Evolutionary conservation across 1,140 invertebrate species (phyloP).

Genomic region (Panonychus citri): DNA sequence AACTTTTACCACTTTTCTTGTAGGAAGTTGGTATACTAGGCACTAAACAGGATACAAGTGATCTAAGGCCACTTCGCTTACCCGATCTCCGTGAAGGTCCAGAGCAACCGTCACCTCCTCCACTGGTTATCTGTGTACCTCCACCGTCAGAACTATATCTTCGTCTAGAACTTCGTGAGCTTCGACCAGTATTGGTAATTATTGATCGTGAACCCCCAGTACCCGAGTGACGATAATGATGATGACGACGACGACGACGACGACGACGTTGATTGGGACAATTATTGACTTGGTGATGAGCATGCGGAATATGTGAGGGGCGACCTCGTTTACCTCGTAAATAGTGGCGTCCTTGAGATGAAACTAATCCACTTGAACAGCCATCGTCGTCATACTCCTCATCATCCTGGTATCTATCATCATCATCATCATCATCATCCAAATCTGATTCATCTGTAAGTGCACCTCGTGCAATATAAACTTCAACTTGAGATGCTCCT

Average conservation of each 20-base stretch:
- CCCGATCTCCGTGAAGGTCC: not conserved
- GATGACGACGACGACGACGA: not conserved
- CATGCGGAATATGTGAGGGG: not conserved
- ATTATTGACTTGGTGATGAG: too few relatives aligned
- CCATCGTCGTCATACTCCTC: not conserved
- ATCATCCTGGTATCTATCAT: not conserved
- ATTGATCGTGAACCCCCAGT: not conserved
- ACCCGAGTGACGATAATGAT: not conserved
- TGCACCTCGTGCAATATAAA: slow-evolving; percentile 10
- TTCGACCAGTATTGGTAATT: not conserved
- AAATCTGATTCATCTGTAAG: slow-evolving; percentile 11
- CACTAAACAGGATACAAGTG: slow-evolving; percentile 1
- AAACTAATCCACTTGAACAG: not conserved
- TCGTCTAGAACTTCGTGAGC: too few relatives aligned
- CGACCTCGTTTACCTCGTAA: not conserved
- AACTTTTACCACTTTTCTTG: not conserved
- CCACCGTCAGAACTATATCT: too few relatives aligned
- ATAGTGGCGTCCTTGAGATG: not conserved
- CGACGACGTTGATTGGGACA: not conserved
- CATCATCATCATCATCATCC: slow-evolving; percentile 2
- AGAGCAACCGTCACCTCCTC: too few relatives aligned
- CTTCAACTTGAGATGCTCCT: slow-evolving; percentile 4
- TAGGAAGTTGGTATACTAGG: not conserved
- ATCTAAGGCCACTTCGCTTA: slow-evolving; percentile 1
- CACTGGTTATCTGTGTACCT: too few relatives aligned